phyloP scores from a whole-genome alignment of 2,888 invertebrate genomes.

The Hyalella azteca region DNA sequence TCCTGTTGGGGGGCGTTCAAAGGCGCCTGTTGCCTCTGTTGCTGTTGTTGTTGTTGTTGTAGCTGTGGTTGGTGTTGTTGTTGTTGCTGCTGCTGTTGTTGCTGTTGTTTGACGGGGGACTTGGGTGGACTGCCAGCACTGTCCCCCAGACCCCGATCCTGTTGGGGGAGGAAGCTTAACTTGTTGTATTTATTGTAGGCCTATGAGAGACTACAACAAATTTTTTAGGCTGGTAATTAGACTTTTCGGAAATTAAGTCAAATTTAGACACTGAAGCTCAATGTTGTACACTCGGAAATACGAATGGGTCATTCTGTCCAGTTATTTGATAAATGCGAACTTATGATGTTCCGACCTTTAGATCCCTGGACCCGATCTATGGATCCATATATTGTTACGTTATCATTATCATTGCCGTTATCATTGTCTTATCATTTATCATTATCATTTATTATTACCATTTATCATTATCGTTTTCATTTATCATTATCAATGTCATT shows the following conservation, averaged over 20 bases:
- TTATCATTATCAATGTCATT: too few relatives aligned
- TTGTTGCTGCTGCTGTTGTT: neutral
- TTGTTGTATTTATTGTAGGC: neutral
- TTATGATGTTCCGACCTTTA: neutral
- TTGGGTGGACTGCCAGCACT: slow-evolving; percentile 4
- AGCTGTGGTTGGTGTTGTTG: slow-evolving; percentile 5
- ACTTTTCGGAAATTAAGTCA: neutral
- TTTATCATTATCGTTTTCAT: too few relatives aligned
- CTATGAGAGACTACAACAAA: too few relatives aligned
- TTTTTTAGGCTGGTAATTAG: too few relatives aligned
- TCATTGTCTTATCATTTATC: neutral
- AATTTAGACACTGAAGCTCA: neutral
- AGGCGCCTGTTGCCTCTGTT: neutral
- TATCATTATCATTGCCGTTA: too few relatives aligned
- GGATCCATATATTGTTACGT: too few relatives aligned
- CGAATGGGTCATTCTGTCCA: neutral
- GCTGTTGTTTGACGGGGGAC: neutral
- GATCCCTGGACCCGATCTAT: too few relatives aligned
- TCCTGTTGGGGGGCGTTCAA: neutral
- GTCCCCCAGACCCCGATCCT: neutral
- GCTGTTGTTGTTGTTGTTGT: neutral
- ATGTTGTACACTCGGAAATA: neutral
- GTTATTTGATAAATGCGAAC: neutral
- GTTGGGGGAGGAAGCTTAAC: neutral
- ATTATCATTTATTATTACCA: neutral